Conservation (phyloP, 2,888 invertebrate genomes). For the Desoria tigrina region DNA sequence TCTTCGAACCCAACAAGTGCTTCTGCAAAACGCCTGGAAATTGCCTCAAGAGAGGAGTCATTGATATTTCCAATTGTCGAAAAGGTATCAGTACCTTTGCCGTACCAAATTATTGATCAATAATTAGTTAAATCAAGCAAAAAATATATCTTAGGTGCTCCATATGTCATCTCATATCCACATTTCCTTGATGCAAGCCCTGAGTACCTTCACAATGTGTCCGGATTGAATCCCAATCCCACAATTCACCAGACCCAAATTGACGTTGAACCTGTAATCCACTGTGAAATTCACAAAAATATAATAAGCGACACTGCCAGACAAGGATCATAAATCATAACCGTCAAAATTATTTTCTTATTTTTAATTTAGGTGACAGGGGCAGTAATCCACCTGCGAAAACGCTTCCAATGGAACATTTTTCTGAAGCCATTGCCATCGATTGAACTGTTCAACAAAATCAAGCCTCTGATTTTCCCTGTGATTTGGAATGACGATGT, state of each 20-base stretch:
- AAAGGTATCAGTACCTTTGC: constrained; percentile 25
- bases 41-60: constrained; percentile 41
- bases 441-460: constrained; percentile 34
- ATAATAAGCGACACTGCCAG: not conserved
- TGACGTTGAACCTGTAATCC: constrained; percentile 28
- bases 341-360: not conserved
- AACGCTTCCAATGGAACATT: constrained; percentile 40
- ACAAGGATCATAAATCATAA: not conserved
- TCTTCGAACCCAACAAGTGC: constrained; percentile 25
- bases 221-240: constrained; percentile 30
- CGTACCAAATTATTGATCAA: not conserved
- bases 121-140: not conserved
- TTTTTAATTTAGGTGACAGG: constrained; percentile 31
- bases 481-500: constrained; percentile 42
- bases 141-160: constrained; percentile 32
- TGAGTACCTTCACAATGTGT: constrained; percentile 26
- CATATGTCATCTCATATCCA: constrained; percentile 35
- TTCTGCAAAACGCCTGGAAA: constrained; percentile 33
- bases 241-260: constrained; percentile 23
- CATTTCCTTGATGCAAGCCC: constrained; percentile 35
- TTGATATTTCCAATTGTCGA: constrained; percentile 43
- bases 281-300: not conserved
- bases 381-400: constrained; percentile 31
- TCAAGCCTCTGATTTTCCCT: constrained; percentile 26
- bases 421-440: constrained; percentile 32